Conservation (phyloP, 2,113 vertebrate species). For the Leptodactylus fuscus region DNA sequence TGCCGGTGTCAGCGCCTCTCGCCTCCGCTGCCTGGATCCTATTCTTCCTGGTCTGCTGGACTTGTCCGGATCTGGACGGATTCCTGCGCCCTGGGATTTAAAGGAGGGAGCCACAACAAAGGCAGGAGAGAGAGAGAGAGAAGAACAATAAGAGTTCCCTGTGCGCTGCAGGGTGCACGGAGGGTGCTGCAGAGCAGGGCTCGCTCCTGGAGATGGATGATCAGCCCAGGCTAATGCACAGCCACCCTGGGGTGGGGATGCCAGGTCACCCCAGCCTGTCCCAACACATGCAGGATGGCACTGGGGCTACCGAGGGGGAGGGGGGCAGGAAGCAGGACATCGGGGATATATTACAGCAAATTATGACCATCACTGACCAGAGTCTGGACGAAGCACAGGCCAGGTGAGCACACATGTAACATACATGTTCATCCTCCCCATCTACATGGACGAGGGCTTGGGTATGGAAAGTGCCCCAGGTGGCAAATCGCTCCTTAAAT, state of each 20-base stretch:
- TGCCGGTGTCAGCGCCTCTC: accelerated
- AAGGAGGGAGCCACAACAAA: constrained; percentile 55
- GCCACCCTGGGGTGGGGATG: constrained; percentile 92
- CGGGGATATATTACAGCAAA: constrained; percentile 98
- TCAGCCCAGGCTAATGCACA: constrained; percentile 94
- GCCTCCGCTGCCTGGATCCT: constrained; percentile 34
- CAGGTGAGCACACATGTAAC: constrained; percentile 78
- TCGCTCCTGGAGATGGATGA: constrained; percentile 86
- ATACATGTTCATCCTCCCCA: background rate
- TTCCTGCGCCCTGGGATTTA: constrained; percentile 52
- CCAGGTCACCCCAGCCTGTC: constrained; percentile 92
- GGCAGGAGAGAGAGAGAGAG: constrained; percentile 33
- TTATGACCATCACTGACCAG: constrained; percentile 99
- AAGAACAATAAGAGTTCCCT: constrained; percentile 34
- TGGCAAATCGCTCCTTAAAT: no score
- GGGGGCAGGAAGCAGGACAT: constrained; percentile 95
- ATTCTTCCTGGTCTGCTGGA: constrained; percentile 27
- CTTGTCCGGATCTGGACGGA: constrained; percentile 58
- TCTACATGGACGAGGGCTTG: no score
- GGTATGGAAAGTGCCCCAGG: no score
- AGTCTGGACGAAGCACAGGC: constrained; percentile 98
- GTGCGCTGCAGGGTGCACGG: background rate
- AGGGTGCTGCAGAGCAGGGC: constrained; percentile 64
- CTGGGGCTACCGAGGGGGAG: constrained; percentile 86
- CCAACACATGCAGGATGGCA: constrained; percentile 93